Base-by-base conservation (phyloP, 37 sponge, comb jelly and placozoan species). In the Petrosia ficiformis region DNA sequence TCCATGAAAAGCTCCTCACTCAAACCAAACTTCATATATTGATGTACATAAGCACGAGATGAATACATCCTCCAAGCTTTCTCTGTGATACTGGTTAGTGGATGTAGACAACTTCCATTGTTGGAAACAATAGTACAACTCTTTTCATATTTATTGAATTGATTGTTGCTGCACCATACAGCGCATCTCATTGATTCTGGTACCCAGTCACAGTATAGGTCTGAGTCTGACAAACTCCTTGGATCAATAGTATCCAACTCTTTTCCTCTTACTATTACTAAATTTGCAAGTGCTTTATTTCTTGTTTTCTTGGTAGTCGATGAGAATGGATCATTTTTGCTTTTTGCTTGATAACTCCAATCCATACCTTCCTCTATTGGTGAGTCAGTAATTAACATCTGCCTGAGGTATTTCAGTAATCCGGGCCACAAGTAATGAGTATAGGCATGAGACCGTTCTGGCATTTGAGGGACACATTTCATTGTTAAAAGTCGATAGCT, bases 101-200 rank as follows among this genome's bases (percentile, higher is more conserved):
- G 85, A 3, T 31, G 35, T 2, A 95, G 70, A 52, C 85, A 73
- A 28, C 76, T 58, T 67, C 85, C 83, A 44, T 86, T 85, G 56
- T 95, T 95, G 41, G 77, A 59, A 42, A 95, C 57, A 43, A 95
- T 37, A 5, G 89, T 67, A 35, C 73, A 72, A 42, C 52, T 77
- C 81, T 95, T 95, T 33, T 95, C 96, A 74, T 93, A 88, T 21
- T 57, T 54, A 43, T 93, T 88, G 31, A 88, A 88, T 19, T 34
- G 36, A 34, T 75, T 79, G 6, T 37, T 43, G 30, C 80, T 65
- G 40, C 72, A 77, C 82, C 82, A 82, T 24, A 42, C 73, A 26
- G 65, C 3, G 59, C 73, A 76, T 29, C 22, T 44, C 61, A 59
- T 42, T 22, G 74, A 66, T n/a, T 2, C 33, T 1, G 82, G 82